phyloP scores from a whole-genome alignment of 1,140 invertebrate species.

The Helicorthomorpha holstii region DNA sequence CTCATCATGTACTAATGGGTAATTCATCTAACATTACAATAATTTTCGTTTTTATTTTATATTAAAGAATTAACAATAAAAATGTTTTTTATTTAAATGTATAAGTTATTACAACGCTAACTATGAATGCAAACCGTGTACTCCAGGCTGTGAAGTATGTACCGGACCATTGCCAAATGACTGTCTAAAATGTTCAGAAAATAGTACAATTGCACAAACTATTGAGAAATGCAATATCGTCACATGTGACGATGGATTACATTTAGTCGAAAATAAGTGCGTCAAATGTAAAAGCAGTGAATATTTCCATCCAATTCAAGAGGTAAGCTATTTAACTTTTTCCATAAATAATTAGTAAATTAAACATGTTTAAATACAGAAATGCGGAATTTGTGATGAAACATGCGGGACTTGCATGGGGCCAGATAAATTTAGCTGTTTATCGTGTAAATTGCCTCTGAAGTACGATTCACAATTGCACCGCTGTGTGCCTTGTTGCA shows the following conservation, averaged over 20 bases:
- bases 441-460: slow-evolving; percentile 3
- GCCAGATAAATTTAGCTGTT: slow-evolving; percentile 13
- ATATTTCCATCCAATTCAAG: no score
- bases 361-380: background rate
- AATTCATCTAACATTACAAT: background rate
- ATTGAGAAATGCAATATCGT: no score
- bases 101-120: background rate
- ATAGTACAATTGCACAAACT: no score
- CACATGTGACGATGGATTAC: background rate
- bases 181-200: no score
- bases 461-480: background rate
- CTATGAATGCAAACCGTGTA: no score
- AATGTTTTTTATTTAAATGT: background rate
- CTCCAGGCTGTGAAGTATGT: no score
- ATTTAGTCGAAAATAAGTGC: background rate
- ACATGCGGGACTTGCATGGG: slow-evolving; percentile 20
- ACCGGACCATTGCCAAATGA: no score
- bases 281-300: background rate
- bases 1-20: slow-evolving; percentile 30
- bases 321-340: no score
- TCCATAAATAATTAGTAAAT: background rate
- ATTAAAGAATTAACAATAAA: no score
- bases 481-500: slow-evolving; percentile 3
- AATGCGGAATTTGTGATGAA: slow-evolving; percentile 18
- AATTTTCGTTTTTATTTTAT: no score